phyloP scores from a whole-genome alignment of 2,113 vertebrate genomes.

The Donacobius atricapilla region DNA sequence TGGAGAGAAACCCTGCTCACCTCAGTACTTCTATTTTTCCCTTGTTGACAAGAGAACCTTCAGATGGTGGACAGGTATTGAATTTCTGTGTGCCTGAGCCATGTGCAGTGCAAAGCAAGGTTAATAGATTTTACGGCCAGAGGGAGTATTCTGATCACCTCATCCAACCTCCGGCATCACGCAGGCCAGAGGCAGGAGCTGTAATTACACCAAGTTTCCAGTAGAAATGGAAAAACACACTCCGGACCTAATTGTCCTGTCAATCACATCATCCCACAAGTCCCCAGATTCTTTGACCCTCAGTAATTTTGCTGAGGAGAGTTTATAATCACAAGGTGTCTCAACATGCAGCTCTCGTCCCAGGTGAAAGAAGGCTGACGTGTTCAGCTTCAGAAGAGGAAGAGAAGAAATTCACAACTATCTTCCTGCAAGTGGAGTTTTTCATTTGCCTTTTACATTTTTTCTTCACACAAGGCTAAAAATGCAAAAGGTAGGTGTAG shows the following conservation, averaged over 20 bases:
- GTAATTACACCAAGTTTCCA: slow-evolving; percentile 47
- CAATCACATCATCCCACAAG: background rate
- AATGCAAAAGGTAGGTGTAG: background rate
- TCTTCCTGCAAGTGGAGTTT: background rate
- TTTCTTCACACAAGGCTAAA: background rate
- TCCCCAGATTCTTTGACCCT: background rate
- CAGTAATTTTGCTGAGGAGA: background rate
- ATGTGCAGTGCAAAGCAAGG: background rate
- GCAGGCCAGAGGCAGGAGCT: slow-evolving; percentile 8
- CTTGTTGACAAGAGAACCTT: slow-evolving; percentile 22
- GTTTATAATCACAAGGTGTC: background rate
- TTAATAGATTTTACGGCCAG: slow-evolving; percentile 54
- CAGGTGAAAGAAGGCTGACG: background rate
- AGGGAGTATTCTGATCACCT: slow-evolving; percentile 34
- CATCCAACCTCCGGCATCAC: background rate
- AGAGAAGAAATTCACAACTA: background rate
- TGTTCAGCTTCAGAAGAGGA: background rate
- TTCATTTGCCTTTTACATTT: background rate
- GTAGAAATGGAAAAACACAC: slow-evolving; percentile 9
- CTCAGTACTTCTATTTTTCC: background rate
- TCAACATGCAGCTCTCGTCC: background rate
- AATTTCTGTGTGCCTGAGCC: slow-evolving; percentile 8
- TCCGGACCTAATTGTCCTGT: background rate
- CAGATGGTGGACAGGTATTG: slow-evolving; percentile 28
- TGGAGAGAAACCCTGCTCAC: background rate